Evolutionary conservation across 2,113 vertebrate genomes (phyloP).

Genomic region (Anhinga anhinga): DNA sequence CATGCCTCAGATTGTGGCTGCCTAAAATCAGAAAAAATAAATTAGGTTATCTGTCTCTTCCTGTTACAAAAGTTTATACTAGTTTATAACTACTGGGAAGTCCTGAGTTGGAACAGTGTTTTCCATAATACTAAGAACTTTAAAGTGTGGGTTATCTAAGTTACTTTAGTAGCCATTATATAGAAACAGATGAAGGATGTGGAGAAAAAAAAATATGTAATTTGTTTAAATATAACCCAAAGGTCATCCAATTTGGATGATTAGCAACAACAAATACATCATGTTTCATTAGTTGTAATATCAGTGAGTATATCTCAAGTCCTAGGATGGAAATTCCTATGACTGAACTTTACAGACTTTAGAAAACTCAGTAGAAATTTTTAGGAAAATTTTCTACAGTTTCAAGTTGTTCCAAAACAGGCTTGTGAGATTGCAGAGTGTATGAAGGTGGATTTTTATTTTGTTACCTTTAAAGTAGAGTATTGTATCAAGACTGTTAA

Average conservation of each 20-base stretch:
- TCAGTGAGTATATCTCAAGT: background rate
- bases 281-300: background rate
- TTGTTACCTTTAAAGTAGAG: background rate
- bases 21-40: background rate
- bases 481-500: background rate
- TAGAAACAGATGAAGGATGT: background rate
- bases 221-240: background rate
- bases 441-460: background rate
- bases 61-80: background rate
- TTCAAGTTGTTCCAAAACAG: background rate
- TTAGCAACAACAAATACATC: background rate
- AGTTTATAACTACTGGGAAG: background rate
- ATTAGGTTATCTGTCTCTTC: background rate
- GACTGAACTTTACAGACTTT: background rate
- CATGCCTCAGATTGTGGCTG: background rate
- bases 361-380: background rate
- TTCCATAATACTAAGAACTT: background rate
- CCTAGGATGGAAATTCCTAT: background rate
- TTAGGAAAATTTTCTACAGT: background rate
- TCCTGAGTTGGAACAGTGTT: background rate
- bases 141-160: background rate
- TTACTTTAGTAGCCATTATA: background rate
- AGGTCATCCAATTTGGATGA: background rate
- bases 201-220: accelerated
- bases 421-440: background rate